These are phyloP conservation scores for Pelagia noctiluca DNA, from an alignment of 30 jellyfish, hydroid and myxozoan genomes.

Conservation along the genomic window DNA sequence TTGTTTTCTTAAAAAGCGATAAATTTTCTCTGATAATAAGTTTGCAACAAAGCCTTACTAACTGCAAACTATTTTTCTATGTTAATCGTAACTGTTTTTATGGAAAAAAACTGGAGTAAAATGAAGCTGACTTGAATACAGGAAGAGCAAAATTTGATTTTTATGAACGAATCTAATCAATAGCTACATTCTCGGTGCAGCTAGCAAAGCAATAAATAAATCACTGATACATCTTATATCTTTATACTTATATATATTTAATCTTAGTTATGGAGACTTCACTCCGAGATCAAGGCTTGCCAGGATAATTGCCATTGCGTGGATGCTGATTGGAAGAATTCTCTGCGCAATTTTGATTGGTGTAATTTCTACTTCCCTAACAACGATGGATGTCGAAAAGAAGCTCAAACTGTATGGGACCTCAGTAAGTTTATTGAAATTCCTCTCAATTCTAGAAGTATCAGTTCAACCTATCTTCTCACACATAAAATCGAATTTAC, in stretches of 20 bases:
- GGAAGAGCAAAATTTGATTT: not conserved
- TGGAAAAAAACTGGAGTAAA: not conserved
- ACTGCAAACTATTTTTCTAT: no score
- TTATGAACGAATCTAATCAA: not conserved
- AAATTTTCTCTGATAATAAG: no score
- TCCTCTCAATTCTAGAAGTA: not conserved
- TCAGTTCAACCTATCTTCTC: no score
- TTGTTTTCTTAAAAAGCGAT: no score
- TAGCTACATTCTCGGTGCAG: not conserved
- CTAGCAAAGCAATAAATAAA: not conserved
- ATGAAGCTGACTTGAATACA: not conserved
- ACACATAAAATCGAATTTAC: not conserved
- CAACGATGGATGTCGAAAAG: conserved; percentile 39
- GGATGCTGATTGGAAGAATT: conserved; percentile 77
- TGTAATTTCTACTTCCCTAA: conserved; percentile 61
- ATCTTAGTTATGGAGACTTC: conserved; percentile 75
- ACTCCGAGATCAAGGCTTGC: conserved; percentile 71
- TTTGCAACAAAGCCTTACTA: no score
- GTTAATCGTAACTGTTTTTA: not conserved
- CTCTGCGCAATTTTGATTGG: conserved; percentile 72
- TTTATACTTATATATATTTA: not conserved
- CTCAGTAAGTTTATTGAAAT: not conserved
- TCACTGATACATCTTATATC: not conserved
- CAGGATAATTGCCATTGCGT: conserved; percentile 51
- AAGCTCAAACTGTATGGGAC: conserved; percentile 54